Base-by-base conservation (phyloP, 2,888 invertebrate species). In the Diaphora mendica region DNA sequence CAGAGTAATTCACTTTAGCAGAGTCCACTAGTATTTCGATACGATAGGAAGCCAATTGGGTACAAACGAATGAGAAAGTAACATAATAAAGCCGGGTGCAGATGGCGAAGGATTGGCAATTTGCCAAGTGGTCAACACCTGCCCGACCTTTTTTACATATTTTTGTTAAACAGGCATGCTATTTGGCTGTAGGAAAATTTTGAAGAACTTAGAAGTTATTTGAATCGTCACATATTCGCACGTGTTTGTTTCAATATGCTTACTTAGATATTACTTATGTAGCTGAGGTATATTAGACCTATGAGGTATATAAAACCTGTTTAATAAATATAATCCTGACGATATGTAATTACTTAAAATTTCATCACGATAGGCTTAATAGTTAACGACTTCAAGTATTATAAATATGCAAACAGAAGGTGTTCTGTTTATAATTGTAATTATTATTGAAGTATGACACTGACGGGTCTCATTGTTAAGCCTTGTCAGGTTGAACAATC, bases 21-120 rank as follows among this genome's bases (percentile, higher is more conserved):
- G 68, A 33, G 70, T n/a, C 69, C 11, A 59, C 26, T 48, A 75
- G 75, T 74, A 74, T 79, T 79, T 79, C 71, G 79, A 79, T 59
- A 76, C 76, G 74, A 79, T 78, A 77, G 68, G 68, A 71, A 73
- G 82, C 51, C 77, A 71, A 77, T 74, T 80, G 82, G 70, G 66
- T 74, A 77, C 73, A 71, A 71, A 74, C 71, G 74, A 67, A 73
- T 77, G 71, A 66, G 30, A 65, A 23, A 68, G 74, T 82, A 82
- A 82, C 78, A 74, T 75, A 75, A 84, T 84, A 84, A 84, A 72
- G 76, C 69, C 76, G 82, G 74, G 77, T 82, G 76, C 80, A 81
- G 82, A 83, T 66, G 76, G 85, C 64, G 72, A 44, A 17, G 51
- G 66, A 82, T 75, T 82, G 81, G 75, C 83, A 83, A 73, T 73